phyloP scores from a whole-genome alignment of 2,797 vertebrate species.

The Nannoperca obscura region DNA sequence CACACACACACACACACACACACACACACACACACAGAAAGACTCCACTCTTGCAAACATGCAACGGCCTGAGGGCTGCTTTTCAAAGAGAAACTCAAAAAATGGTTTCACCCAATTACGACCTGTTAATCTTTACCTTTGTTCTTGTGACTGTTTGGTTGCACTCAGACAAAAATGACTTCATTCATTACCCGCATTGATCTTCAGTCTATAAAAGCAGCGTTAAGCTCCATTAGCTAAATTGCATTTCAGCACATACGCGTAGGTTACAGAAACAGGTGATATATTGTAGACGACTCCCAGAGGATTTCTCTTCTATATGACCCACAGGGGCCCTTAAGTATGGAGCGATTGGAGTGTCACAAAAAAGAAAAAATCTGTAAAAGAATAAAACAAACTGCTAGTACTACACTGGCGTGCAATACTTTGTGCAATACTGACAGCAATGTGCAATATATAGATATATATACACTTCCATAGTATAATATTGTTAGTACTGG shows the following conservation, averaged over 20 bases:
- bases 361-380: too few species aligned
- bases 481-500: too few species aligned
- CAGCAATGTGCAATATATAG: too few species aligned
- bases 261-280: slow-evolving; percentile 10
- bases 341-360: too few species aligned
- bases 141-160: slow-evolving; percentile 8
- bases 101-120: slow-evolving; percentile 21
- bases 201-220: slow-evolving; percentile 40
- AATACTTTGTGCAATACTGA: too few species aligned
- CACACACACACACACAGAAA: slow-evolving; percentile 14
- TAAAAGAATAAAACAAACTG: too few species aligned
- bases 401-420: too few species aligned
- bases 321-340: slow-evolving; percentile 49
- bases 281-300: slow-evolving; percentile 13
- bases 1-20: slow-evolving; percentile 35
- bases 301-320: slow-evolving; percentile 26
- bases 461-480: too few species aligned
- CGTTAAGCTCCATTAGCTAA: slow-evolving; percentile 55
- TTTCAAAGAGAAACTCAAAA: slow-evolving; percentile 20
- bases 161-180: slow-evolving; percentile 24
- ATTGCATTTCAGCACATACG: slow-evolving; percentile 40
- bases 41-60: slow-evolving; percentile 2
- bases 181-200: slow-evolving; percentile 49
- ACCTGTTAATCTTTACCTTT: slow-evolving; percentile 39
- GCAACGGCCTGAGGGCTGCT: neutral